Evolutionary conservation across 2,888 invertebrate genomes (phyloP).

Genomic region (Synanthedon vespiformis): DNA sequence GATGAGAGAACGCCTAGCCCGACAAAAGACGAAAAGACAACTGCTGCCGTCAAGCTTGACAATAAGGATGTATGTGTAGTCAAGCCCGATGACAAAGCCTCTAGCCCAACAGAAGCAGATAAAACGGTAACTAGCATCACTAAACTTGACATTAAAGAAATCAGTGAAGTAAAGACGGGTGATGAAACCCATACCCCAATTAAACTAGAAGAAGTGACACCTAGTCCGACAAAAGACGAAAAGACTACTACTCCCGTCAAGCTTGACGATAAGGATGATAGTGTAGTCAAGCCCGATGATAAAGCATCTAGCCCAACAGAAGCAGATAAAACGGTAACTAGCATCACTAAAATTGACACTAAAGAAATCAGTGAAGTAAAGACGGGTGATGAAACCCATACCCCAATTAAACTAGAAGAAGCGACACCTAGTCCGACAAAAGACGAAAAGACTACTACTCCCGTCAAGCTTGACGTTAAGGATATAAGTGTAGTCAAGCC

Average conservation of each 20-base stretch:
- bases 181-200: no score
- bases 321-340: not conserved
- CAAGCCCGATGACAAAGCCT: not conserved
- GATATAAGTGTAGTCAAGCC: not conserved
- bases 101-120: not conserved
- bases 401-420: not conserved
- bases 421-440: not conserved
- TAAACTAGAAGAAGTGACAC: no score
- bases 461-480: no score
- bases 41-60: no score
- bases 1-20: no score
- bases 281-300: no score
- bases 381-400: not conserved
- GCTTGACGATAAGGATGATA: not conserved
- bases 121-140: not conserved
- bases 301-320: constrained; percentile 1
- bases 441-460: no score
- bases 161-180: no score
- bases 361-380: no score
- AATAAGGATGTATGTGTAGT: not conserved
- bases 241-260: not conserved
- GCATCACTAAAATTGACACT: not conserved
- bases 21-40: no score
- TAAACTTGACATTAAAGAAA: no score
- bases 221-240: not conserved